A percentile compares a stretch with the other conserved stretches of the same genome.
These are phyloP conservation scores for Embidobia sp. DNA, from an alignment of 2,888 invertebrate species.

Conservation along the genomic window DNA sequence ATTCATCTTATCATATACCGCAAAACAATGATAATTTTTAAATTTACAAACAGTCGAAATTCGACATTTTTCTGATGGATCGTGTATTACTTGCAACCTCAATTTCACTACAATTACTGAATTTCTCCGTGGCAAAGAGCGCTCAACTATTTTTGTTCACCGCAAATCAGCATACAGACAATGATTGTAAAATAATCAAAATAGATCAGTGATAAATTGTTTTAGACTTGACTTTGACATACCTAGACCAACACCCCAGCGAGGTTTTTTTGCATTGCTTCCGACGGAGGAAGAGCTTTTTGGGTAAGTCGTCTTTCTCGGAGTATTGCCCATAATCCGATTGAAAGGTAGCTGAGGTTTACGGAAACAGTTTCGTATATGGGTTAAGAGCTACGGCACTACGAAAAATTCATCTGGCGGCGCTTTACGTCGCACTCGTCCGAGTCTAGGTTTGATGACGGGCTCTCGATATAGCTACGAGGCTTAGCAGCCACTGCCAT, in stretches of 20 bases:
- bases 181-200: background rate
- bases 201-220: background rate
- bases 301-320: constrained; percentile 84
- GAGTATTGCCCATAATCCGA: constrained; percentile 85
- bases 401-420: constrained; percentile 20
- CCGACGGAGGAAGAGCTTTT: constrained; percentile 83
- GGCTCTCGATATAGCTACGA: constrained; percentile 74
- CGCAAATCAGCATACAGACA: background rate
- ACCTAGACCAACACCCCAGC: constrained; percentile 92
- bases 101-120: too few relatives aligned
- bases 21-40: too few relatives aligned
- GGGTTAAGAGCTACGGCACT: constrained; percentile 20
- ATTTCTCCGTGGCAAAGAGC: too few relatives aligned
- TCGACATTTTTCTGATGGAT: too few relatives aligned
- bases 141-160: too few relatives aligned
- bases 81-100: too few relatives aligned
- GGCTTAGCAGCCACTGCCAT: constrained; percentile 48
- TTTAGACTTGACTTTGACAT: constrained; percentile 74
- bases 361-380: constrained; percentile 20
- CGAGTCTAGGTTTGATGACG: constrained; percentile 59
- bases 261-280: constrained; percentile 85
- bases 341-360: background rate
- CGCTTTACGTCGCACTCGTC: constrained; percentile 39
- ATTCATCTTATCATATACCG: too few relatives aligned
- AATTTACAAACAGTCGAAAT: too few relatives aligned